Evolutionary conservation across 2,797 vertebrate species (phyloP), one percentile per base, ranked within the genome.

Genomic region (Argya squamiceps): DNA sequence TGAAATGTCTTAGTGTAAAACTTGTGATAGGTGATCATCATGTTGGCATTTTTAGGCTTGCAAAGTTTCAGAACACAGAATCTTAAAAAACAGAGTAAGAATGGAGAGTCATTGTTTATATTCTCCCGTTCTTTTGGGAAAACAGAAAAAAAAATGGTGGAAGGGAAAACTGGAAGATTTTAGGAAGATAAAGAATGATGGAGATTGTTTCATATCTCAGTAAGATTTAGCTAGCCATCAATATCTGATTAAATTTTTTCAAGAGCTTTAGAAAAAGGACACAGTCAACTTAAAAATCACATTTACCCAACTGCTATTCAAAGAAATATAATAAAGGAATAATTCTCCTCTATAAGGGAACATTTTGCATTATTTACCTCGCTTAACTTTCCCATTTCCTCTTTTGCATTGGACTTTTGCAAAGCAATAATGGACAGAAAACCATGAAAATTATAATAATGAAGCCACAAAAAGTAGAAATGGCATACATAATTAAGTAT

Each of bases 301-400:
- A 93, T 93, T 89, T 89, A 15, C 71, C 60, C 75, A 74, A 60
- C 44, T 89, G 81, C 68, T 96, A 84, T 87, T 85, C 44, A 69
- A 75, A 91, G 67, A 96, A 94, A 96, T 87, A 87, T 73, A 96
- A 96, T 96, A 84, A 92, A 87, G 60, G 55, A 91, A 88, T 92
- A 91, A 89, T 69, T 59, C 73, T 37, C 37, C 76, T 67, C 71
- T 80, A 32, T 65, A 92, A 78, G 32, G 19, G 71, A 89, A 71
- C 29, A 78, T 83, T 89, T 73, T 75, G 60, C 55, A 92, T 91
- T 89, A 93, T 92, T 96, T 92, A 83, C 65, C 59, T 89, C 0
- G 0, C 67, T 77, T 91, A 86, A 63, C 44, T 70, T 89, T 75
- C 12, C 44, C 37, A 80, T 86, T 84, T 92, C 52, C 36, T 80